phyloP scores from a whole-genome alignment of 2,888 invertebrate species.

The Andrena fulva region DNA sequence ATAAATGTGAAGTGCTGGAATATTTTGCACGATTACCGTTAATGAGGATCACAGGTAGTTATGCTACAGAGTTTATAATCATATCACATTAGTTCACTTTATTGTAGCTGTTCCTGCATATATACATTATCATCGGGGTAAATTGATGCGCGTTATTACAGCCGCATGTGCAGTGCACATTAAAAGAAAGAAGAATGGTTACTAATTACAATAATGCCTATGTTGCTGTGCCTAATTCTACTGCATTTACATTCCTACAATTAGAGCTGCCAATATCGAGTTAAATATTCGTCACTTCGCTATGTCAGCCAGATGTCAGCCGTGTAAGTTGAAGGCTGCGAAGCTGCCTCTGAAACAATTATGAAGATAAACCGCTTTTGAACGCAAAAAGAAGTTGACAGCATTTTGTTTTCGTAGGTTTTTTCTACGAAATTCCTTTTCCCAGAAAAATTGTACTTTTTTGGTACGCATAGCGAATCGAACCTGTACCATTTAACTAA shows the following conservation, averaged over 20 bases:
- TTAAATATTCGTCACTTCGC: background rate
- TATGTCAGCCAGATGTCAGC: background rate
- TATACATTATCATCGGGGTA: constrained; percentile 54
- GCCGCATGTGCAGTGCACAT: constrained; percentile 53
- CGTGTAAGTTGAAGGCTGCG: background rate
- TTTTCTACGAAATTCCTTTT: background rate
- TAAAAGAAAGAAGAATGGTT: constrained; percentile 50
- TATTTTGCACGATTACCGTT: too few relatives aligned
- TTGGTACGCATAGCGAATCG: background rate
- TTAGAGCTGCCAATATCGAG: constrained; percentile 51
- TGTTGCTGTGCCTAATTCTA: constrained; percentile 35
- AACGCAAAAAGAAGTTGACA: background rate
- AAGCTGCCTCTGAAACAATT: background rate
- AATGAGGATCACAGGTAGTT: background rate
- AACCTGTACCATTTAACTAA: background rate
- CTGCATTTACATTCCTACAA: constrained; percentile 48
- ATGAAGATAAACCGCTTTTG: background rate
- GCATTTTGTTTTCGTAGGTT: background rate
- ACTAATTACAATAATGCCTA: constrained; percentile 51
- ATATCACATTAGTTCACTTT: constrained; percentile 72
- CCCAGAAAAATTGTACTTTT: background rate
- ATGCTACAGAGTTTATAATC: constrained; percentile 36
- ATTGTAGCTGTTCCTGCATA: constrained; percentile 73
- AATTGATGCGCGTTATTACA: constrained; percentile 48
- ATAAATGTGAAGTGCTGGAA: too few relatives aligned